These are phyloP conservation scores for Folsomia candida DNA, from an alignment of 2,888 invertebrate genomes.

Conservation along the genomic window DNA sequence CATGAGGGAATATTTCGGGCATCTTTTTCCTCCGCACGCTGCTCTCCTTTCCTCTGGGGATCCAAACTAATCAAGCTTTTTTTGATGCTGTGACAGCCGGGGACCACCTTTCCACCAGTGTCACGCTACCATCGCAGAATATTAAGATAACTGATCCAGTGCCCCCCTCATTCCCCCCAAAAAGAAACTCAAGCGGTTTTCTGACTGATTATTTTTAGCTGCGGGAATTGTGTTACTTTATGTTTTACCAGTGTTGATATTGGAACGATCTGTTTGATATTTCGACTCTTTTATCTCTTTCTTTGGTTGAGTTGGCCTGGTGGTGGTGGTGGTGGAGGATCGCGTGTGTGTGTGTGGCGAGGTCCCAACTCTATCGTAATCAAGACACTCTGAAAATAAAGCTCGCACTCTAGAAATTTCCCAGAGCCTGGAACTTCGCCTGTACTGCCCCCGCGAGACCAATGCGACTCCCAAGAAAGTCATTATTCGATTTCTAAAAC, in stretches of 20 bases:
- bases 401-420: constrained; percentile 50
- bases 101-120: constrained; percentile 50
- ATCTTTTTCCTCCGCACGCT: constrained; percentile 51
- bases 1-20: constrained; percentile 49
- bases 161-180: no score
- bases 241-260: no score
- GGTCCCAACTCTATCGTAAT: constrained; percentile 51
- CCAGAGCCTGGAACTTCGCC: constrained; percentile 49
- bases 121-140: constrained; percentile 49
- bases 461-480: constrained; percentile 51
- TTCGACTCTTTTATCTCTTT: constrained; percentile 46
- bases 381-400: constrained; percentile 51
- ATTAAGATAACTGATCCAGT: constrained; percentile 50
- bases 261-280: constrained; percentile 51
- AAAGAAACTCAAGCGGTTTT: no score
- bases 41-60: constrained; percentile 50
- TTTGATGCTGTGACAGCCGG: constrained; percentile 51
- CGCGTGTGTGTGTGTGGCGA: constrained; percentile 28
- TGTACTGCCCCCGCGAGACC: constrained; percentile 51
- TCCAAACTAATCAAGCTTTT: constrained; percentile 51
- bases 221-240: no score
- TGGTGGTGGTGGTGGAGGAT: not conserved
- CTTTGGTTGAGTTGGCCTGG: constrained; percentile 10
- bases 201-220: no score
- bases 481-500: constrained; percentile 53